Evolutionary conservation across 2,113 vertebrate genomes (phyloP).

Genomic region (Cranoglanis bouderius): DNA sequence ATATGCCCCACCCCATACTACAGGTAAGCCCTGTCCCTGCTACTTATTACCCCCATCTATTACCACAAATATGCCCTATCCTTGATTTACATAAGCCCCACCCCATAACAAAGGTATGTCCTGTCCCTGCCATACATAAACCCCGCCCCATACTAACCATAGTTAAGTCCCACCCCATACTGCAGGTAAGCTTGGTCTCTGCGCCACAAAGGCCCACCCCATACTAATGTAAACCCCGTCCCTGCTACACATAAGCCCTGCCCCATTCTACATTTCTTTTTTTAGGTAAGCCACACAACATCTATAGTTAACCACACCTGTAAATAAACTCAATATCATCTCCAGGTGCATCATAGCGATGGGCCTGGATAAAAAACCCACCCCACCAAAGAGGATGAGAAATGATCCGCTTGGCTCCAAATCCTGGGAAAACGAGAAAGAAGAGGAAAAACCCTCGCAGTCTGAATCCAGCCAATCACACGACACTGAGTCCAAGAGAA

Average conservation of each 20-base stretch:
- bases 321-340: not conserved
- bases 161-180: not conserved
- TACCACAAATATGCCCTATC: too few relatives aligned
- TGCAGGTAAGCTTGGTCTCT: not conserved
- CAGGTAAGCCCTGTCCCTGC: not conserved
- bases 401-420: conserved; percentile 57
- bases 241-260: not conserved
- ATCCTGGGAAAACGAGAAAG: conserved; percentile 46
- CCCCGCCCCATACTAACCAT: not conserved
- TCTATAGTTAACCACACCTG: not conserved
- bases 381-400: conserved; percentile 70
- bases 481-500: conserved; percentile 39
- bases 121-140: not conserved
- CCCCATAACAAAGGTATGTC: too few relatives aligned
- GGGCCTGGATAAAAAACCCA: conserved; percentile 84
- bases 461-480: conserved; percentile 43
- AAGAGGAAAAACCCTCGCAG: conserved; percentile 24
- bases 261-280: not conserved
- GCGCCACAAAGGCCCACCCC: not conserved
- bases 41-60: too few relatives aligned
- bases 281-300: too few relatives aligned
- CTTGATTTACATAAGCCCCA: too few relatives aligned
- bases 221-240: not conserved
- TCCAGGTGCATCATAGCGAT: conserved; percentile 86
- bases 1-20: not conserved